Evolutionary conservation across 2,888 invertebrate species (phyloP).

Genomic region (Camptogramma bilineatum): DNA sequence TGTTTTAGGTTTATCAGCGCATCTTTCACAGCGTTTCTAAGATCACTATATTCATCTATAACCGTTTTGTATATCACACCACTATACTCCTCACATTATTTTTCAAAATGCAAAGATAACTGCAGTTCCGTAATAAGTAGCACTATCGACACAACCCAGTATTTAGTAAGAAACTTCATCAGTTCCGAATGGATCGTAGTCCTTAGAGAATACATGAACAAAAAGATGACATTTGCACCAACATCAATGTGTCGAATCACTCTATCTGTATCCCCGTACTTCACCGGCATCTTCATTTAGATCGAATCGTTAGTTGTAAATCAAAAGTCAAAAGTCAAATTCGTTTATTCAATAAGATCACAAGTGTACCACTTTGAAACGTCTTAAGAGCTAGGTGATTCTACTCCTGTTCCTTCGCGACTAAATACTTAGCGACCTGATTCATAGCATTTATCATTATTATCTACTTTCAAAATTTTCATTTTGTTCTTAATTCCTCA

Average conservation of each 20-base stretch:
- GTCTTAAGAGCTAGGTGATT: too few relatives aligned
- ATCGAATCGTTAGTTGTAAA: conserved; percentile 30
- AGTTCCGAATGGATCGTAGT: conserved; percentile 69
- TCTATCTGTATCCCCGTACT: conserved; percentile 74
- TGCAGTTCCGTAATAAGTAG: conserved; percentile 56
- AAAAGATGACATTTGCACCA: conserved; percentile 77
- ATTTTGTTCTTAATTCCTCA: conserved; percentile 77
- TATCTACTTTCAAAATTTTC: conserved; percentile 46
- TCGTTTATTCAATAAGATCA: too few relatives aligned
- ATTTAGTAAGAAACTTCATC: conserved; percentile 55
- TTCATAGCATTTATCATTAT: conserved; percentile 48
- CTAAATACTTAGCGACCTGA: conserved; percentile 34
- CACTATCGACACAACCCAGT: conserved; percentile 56
- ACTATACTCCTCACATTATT: conserved; percentile 56
- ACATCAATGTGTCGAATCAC: conserved; percentile 79
- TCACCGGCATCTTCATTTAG: conserved; percentile 74
- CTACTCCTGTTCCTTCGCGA: too few relatives aligned
- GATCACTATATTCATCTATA: conserved; percentile 65
- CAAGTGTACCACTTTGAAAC: too few relatives aligned
- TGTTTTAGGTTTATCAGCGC: conserved; percentile 84
- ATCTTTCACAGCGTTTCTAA: conserved; percentile 69
- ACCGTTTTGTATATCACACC: conserved; percentile 65
- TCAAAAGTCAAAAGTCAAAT: too few relatives aligned
- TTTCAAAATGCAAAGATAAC: conserved; percentile 63
- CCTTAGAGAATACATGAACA: conserved; percentile 77